Base-by-base conservation (phyloP, 2,888 invertebrate species). In the Sarcophaga carnaria region DNA sequence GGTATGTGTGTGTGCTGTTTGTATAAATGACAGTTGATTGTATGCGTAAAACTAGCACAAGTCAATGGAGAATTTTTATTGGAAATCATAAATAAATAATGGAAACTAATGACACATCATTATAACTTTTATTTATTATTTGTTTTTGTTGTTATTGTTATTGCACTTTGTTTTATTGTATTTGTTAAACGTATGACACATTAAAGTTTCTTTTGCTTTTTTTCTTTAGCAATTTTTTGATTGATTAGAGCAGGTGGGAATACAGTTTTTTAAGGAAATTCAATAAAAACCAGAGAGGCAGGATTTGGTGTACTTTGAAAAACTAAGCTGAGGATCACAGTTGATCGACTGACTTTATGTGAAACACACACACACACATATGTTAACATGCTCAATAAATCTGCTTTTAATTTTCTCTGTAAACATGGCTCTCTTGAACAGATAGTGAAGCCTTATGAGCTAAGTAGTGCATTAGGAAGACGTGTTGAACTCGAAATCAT, bases 61-160 rank as follows among this genome's bases (percentile, higher is more conserved):
- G 80, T 84, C 84, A 80, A 84, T 80, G 80, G 80, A 80, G 84
- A 80, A 37, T 80, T 80, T 84, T 54, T 76, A 66, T 63, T 72
- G 45, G 70, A 84, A 84, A 84, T 84, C 66, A 60, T 84, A 80
- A 76, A 80, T 84, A 76, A 71, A 80, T 84, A 80, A 76, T 80
- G 54, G 71, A 76, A 84, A 82, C 75, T 83, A 87, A 81, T 83
- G 80, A 81, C 83, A 81, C 81, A 71, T 71, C 69, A 83, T 81
- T 84, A 84, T 45, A 83, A 14, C 66, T 70, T 77, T 71, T 70
- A 22, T 72, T 20, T 63, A 59, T 63, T 54, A 62, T 69, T 67
- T 72, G 47, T 5, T 67, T 20, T 8, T 4, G 11, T 0, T 27
- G 20, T 71, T 37, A 20, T 69, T 49, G 20, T 69, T n/a, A 27